Conservation (phyloP, 2,888 invertebrate genomes). For the Tetragnatha montana region DNA sequence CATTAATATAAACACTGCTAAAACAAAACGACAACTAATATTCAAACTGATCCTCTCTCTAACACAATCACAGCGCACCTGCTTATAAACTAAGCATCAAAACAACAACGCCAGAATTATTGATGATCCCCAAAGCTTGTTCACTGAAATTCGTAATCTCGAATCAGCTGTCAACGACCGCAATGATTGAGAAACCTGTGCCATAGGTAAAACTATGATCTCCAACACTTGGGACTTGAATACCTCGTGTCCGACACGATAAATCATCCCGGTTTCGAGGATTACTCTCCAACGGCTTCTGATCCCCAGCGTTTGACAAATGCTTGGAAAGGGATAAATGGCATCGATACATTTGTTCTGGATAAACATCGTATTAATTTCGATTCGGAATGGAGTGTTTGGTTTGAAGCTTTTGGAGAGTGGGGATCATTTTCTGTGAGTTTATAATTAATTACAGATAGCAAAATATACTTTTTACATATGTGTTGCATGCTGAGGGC, state of each 20-base stretch:
- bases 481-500: too few relatives aligned
- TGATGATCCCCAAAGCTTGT: not conserved
- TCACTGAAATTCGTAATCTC: not conserved
- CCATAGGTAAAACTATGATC: not conserved
- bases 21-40: too few relatives aligned
- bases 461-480: too few relatives aligned
- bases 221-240: not conserved
- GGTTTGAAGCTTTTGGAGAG: not conserved
- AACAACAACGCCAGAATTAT: not conserved
- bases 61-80: too few relatives aligned
- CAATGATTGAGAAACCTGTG: not conserved
- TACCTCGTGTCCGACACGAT: not conserved
- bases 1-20: too few relatives aligned
- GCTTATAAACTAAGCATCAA: not conserved
- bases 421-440: too few relatives aligned
- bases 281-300: not conserved
- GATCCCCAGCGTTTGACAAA: not conserved
- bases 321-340: not conserved
- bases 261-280: not conserved
- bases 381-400: not conserved
- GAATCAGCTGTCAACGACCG: not conserved
- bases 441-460: too few relatives aligned
- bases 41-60: too few relatives aligned
- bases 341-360: not conserved
- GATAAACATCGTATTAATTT: constrained; percentile 7